phyloP scores from a whole-genome alignment of 2,888 invertebrate species.

The Cerceris rybyensis region DNA sequence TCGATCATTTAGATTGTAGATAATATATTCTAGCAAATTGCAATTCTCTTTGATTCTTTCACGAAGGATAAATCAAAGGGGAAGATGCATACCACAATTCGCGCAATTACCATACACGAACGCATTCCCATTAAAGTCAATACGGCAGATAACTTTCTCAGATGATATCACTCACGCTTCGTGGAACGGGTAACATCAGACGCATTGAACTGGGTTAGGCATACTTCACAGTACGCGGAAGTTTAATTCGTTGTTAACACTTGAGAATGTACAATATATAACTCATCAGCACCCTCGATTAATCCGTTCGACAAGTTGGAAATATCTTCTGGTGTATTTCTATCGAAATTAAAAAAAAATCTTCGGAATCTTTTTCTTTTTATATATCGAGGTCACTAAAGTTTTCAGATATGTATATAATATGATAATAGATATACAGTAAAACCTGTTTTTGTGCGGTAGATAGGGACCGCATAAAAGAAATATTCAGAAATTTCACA shows the following conservation, averaged over 20 bases:
- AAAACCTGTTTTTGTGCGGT: too few species aligned
- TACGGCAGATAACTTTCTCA: slow-evolving; percentile 38
- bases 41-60: slow-evolving; percentile 1
- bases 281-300: background rate
- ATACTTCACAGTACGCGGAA: slow-evolving; percentile 49
- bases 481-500: too few species aligned
- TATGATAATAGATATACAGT: too few species aligned
- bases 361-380: background rate
- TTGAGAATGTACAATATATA: slow-evolving; percentile 6
- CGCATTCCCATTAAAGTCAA: slow-evolving; percentile 14
- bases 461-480: too few species aligned
- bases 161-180: slow-evolving; percentile 51
- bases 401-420: too few species aligned
- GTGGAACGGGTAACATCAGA: slow-evolving; percentile 52
- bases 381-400: too few species aligned
- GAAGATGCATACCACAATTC: slow-evolving; percentile 22
- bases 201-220: slow-evolving; percentile 55
- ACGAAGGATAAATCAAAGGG: slow-evolving; percentile 19
- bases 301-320: background rate
- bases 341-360: background rate
- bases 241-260: slow-evolving; percentile 35
- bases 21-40: slow-evolving; percentile 3
- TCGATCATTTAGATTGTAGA: background rate
- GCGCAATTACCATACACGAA: slow-evolving; percentile 24
- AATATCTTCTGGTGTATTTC: background rate